Percentiles rank a stretch among this genome's conserved stretches.
These are phyloP conservation scores for Ceratoteleas bidentatus DNA, from an alignment of 1,140 invertebrate genomes.

Conservation along the genomic window DNA sequence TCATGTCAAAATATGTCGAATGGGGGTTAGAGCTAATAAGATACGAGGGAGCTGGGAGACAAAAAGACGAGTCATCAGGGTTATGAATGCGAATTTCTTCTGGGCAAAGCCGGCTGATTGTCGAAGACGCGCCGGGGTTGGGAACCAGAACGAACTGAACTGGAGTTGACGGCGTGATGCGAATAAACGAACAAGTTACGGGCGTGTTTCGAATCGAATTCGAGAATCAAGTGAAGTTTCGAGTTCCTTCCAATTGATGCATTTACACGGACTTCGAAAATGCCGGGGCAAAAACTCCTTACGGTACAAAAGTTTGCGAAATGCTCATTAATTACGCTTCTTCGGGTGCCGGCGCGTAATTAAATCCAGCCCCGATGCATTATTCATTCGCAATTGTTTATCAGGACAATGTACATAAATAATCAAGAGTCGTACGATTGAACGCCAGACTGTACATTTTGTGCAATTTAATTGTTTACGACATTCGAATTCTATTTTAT, in stretches of 20 bases:
- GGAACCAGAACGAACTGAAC: conserved; percentile 62
- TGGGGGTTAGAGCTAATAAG: conserved; percentile 56
- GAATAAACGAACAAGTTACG: conserved; percentile 75
- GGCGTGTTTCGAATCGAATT: conserved; percentile 76
- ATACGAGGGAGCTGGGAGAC: conserved; percentile 44
- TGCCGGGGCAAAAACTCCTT: conserved; percentile 44
- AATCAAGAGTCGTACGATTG: conserved; percentile 7
- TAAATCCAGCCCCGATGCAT: conserved; percentile 45
- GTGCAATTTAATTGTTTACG: conserved; percentile 2
- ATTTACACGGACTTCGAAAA: conserved; percentile 64
- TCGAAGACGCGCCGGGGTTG: conserved; percentile 64
- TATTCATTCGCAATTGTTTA: conserved; percentile 56
- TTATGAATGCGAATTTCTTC: conserved; percentile 77
- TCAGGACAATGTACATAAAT: conserved; percentile 22
- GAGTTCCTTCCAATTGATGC: conserved; percentile 58
- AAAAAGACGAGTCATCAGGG: conserved; percentile 62
- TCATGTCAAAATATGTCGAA: conserved; percentile 56
- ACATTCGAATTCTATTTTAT: too few species aligned
- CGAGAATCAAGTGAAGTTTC: conserved; percentile 63
- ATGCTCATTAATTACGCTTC: conserved; percentile 60
- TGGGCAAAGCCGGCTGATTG: conserved; percentile 66
- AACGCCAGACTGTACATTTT: not conserved
- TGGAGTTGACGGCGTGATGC: conserved; percentile 72
- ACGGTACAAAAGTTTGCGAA: conserved; percentile 57
- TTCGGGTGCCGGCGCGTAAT: conserved; percentile 30